These are phyloP conservation scores for Reticulitermes lucifugus DNA, from an alignment of 2,888 invertebrate genomes.

Conservation along the genomic window DNA sequence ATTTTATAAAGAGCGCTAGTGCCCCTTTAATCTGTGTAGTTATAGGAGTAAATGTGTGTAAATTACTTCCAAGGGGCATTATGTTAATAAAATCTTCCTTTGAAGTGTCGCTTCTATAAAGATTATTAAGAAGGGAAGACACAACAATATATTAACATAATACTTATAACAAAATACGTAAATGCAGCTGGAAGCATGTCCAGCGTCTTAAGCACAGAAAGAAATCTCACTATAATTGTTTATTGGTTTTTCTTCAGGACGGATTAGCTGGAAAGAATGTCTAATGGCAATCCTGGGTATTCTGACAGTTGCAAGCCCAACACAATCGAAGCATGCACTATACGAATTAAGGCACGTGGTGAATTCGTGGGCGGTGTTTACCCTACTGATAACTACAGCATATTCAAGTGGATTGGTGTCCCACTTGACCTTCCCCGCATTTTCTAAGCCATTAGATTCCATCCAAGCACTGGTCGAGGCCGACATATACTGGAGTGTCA, in stretches of 20 bases:
- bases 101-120: no score
- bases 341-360: neutral
- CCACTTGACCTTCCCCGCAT: neutral
- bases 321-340: neutral
- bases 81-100: no score
- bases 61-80: no score
- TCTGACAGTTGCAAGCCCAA: neutral
- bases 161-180: no score
- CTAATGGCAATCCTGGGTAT: neutral
- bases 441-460: neutral
- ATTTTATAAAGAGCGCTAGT: no score
- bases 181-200: no score
- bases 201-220: no score
- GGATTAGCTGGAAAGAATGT: neutral
- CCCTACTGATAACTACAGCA: neutral
- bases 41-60: no score
- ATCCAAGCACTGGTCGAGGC: neutral
- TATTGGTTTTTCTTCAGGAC: neutral
- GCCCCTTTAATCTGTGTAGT: no score
- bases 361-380: neutral
- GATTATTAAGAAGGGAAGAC: no score
- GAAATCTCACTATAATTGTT: neutral
- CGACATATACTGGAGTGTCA: neutral
- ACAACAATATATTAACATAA: no score
- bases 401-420: slow-evolving; percentile 15